Percentiles rank a stretch among this genome's conserved stretches.
phyloP scores from a whole-genome alignment of 2,113 vertebrate species.

The Monopterus albus region DNA sequence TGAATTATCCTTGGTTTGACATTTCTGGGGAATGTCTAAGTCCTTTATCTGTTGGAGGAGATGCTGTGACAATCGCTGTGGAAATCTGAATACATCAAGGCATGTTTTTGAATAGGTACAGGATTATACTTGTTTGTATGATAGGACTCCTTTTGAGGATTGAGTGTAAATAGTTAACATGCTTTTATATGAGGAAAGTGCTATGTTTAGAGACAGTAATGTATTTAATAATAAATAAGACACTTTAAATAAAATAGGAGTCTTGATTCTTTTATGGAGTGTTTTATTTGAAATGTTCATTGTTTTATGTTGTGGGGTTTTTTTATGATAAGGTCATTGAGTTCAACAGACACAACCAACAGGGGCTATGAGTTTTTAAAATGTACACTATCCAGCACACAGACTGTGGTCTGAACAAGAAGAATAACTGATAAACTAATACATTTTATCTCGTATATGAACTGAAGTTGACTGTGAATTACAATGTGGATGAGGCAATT shows the following conservation, averaged over 20 bases:
- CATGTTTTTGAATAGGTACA: conserved; percentile 1
- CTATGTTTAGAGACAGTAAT: conserved; percentile 58
- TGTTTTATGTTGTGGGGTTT: not conserved
- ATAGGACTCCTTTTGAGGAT: conserved; percentile 27
- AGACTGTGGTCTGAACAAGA: not conserved
- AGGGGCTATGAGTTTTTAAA: conserved; percentile 37
- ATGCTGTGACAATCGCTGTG: conserved; percentile 64
- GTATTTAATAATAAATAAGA: conserved; percentile 68
- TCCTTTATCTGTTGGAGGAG: conserved; percentile 15
- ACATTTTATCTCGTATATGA: too few relatives aligned
- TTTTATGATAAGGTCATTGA: not conserved
- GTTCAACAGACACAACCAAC: conserved; percentile 11
- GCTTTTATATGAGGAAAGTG: conserved; percentile 66
- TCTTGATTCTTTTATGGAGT: not conserved
- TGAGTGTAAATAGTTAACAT: conserved; percentile 54
- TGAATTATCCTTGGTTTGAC: not conserved
- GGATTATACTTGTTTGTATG: conserved; percentile 27
- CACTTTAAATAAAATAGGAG: conserved; percentile 5
- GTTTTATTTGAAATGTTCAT: not conserved
- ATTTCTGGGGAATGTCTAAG: not conserved
- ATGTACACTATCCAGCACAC: not conserved
- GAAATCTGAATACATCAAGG: not conserved
- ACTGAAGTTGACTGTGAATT: conserved; percentile 28
- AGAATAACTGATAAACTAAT: not conserved
- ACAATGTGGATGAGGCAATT: not conserved